Evolutionary conservation across 2,797 vertebrate species (phyloP).

Genomic region (Apogon talboti): DNA sequence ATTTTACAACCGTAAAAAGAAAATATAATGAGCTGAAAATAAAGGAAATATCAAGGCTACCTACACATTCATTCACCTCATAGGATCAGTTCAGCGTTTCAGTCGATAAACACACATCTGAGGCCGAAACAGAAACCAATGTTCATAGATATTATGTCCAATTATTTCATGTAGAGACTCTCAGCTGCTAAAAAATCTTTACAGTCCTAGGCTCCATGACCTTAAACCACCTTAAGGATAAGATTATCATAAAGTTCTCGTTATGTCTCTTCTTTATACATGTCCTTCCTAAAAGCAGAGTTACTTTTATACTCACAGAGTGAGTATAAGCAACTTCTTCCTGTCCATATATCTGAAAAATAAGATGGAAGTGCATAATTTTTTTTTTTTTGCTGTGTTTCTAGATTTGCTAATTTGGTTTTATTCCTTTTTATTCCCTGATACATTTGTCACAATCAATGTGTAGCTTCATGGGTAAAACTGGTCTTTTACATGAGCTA

Average conservation of each 20-base stretch:
- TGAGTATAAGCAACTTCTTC: neutral
- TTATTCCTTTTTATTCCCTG: neutral
- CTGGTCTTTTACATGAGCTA: neutral
- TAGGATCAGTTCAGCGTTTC: slow-evolving; percentile 40
- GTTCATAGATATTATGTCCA: slow-evolving; percentile 49
- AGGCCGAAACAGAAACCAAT: slow-evolving; percentile 38
- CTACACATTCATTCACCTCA: slow-evolving; percentile 59
- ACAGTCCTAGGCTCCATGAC: slow-evolving; percentile 11
- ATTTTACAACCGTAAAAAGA: slow-evolving; percentile 47
- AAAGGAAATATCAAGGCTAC: slow-evolving; percentile 49
- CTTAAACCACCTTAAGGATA: slow-evolving; percentile 29
- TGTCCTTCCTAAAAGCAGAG: slow-evolving; percentile 24
- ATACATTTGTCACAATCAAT: neutral
- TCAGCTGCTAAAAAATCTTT: slow-evolving; percentile 15
- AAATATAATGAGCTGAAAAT: slow-evolving; percentile 72
- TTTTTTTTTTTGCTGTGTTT: neutral
- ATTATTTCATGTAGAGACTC: slow-evolving; percentile 50
- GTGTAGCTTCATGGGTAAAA: neutral
- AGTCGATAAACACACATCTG: slow-evolving; percentile 54
- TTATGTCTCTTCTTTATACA: slow-evolving; percentile 8
- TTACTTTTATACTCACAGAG: slow-evolving; percentile 4
- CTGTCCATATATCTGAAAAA: slow-evolving; percentile 9
- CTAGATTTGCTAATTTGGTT: slow-evolving; percentile 1
- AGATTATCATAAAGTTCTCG: slow-evolving; percentile 16
- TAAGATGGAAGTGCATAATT: neutral